These are phyloP conservation scores for Apolygus lucorum DNA, from an alignment of 1,140 invertebrate species.

Conservation along the genomic window DNA sequence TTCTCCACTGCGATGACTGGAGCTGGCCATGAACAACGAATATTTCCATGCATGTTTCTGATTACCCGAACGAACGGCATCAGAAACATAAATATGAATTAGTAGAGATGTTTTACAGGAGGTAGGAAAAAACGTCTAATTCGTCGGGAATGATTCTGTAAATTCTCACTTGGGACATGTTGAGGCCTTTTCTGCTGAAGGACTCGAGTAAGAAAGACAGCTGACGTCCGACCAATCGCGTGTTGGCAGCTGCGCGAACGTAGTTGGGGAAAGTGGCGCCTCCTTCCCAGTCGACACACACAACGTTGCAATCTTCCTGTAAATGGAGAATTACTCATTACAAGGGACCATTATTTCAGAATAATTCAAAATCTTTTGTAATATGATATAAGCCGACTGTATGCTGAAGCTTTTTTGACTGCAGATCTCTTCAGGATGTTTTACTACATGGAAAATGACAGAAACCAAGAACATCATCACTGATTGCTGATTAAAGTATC, in stretches of 20 bases:
- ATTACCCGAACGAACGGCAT: too few species aligned
- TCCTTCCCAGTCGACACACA: conserved; percentile 90
- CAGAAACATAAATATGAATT: too few species aligned
- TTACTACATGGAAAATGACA: too few species aligned
- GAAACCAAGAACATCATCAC: too few species aligned
- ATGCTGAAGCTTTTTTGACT: background rate
- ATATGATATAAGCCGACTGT: background rate
- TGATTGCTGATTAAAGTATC: too few species aligned
- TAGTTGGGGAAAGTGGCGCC: conserved; percentile 88
- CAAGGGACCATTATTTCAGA: background rate
- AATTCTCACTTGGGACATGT: conserved; percentile 46
- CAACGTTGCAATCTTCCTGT: conserved; percentile 78
- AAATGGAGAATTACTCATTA: background rate
- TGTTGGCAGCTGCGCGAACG: conserved; percentile 85
- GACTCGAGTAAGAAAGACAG: conserved; percentile 63
- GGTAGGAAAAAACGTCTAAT: too few species aligned
- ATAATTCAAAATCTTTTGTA: background rate
- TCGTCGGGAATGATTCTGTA: too few species aligned
- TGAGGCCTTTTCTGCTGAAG: conserved; percentile 45
- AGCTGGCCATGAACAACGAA: too few species aligned
- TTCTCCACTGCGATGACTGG: too few species aligned
- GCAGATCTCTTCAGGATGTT: background rate
- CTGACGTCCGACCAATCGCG: conserved; percentile 82
- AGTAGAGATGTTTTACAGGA: too few species aligned
- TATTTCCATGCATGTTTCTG: too few species aligned